These are phyloP conservation scores for Norana najaformis DNA, from an alignment of 2,888 invertebrate genomes.

Conservation along the genomic window DNA sequence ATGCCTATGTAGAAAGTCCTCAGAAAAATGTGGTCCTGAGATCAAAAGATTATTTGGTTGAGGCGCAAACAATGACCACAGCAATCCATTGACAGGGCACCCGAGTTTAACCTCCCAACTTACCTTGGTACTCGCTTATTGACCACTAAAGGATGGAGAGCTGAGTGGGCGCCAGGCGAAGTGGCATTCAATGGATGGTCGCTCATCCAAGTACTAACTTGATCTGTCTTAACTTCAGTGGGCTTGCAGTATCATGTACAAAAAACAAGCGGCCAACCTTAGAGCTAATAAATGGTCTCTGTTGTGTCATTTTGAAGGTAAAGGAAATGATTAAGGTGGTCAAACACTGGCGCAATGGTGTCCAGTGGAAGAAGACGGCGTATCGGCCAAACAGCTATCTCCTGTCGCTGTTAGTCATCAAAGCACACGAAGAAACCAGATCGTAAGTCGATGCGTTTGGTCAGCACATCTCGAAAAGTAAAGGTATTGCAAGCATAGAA, in stretches of 20 bases:
- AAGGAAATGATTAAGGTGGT: conserved; percentile 48
- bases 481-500: not conserved
- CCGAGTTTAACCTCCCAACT: no score
- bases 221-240: not conserved
- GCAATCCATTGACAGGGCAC: no score
- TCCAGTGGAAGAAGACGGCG: conserved; percentile 42
- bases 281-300: not conserved
- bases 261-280: not conserved
- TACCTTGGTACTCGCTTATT: not conserved
- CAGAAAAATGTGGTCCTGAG: no score
- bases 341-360: conserved; percentile 47
- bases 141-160: not conserved
- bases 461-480: not conserved
- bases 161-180: not conserved
- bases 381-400: conserved; percentile 46
- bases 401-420: conserved; percentile 45
- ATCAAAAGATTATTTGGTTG: no score
- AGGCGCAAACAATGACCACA: no score
- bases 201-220: not conserved
- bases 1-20: not conserved
- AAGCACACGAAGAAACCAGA: conserved; percentile 42
- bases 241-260: not conserved
- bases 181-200: not conserved
- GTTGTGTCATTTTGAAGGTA: conserved; percentile 36
- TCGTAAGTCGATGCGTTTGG: conserved; percentile 39